A percentile compares a stretch with the other conserved stretches of the same genome.
Evolutionary conservation across 2,888 invertebrate species (phyloP).

Genomic region (Deilephila porcellus): DNA sequence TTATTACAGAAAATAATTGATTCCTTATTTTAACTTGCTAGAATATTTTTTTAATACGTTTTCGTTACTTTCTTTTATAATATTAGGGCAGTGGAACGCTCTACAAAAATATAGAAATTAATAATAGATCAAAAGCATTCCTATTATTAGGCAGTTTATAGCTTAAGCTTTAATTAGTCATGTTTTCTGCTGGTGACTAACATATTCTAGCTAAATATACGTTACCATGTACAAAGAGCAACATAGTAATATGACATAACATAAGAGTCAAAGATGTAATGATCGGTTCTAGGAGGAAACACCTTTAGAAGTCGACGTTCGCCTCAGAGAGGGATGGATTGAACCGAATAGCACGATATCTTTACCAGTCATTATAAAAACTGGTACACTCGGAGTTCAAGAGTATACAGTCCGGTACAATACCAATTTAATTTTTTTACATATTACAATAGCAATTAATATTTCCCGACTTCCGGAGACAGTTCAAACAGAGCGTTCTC

Average conservation of each 20-base stretch:
- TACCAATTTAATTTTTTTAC: not conserved
- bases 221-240: not conserved
- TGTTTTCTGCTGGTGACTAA: not conserved
- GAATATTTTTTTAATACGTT: too few relatives aligned
- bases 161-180: not conserved
- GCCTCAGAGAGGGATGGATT: constrained; percentile 69
- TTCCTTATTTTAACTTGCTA: too few relatives aligned
- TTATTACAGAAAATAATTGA: too few relatives aligned
- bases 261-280: not conserved
- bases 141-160: not conserved
- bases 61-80: too few relatives aligned
- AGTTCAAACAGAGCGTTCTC: too few relatives aligned
- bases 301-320: constrained; percentile 60
- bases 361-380: constrained; percentile 75
- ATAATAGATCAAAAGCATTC: too few relatives aligned
- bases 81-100: too few relatives aligned
- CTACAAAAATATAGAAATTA: too few relatives aligned
- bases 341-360: constrained; percentile 72
- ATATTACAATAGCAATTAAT: too few relatives aligned
- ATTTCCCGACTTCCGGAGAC: too few relatives aligned
- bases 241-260: not conserved
- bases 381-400: constrained; percentile 75
- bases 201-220: not conserved
- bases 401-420: constrained; percentile 67
- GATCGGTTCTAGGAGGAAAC: constrained; percentile 50